Evolutionary conservation across 2,113 vertebrate species (phyloP), one percentile per base, ranked within the genome.

Genomic region (Tricholaema leucomelas): DNA sequence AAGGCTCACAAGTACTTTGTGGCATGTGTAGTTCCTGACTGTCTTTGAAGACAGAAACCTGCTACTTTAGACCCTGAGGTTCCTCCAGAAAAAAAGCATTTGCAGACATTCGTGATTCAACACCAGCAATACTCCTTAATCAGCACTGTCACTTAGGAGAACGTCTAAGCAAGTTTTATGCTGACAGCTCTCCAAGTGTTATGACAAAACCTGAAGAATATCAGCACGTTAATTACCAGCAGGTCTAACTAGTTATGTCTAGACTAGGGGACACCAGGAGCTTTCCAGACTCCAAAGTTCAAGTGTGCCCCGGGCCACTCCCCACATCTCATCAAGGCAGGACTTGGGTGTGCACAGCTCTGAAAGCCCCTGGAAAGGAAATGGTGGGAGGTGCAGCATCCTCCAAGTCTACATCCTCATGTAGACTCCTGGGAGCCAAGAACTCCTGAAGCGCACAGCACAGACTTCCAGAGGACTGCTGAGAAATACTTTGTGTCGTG

Each of bases 161-260:
- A 50, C 0, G 23, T 33, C 1, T 16, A 44, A 69, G 16, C 25
- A 36, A 61, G 31, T 81, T 87, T 78, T 50, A 64, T 46, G 64
- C 79, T 92, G 87, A 82, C 48, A 40, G 44, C 42, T 91, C 69
- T 85, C 64, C 60, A 48, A 74, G 73, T 44, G 56, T 50, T 72
- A 92, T 55, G 71, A 73, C 70, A 88, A 88, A 92, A 77, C 67
- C 70, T 35, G 35, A 79, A 85, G 31, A 92, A 64, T 74, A 87
- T 33, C 83, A 90, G 74, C 2, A 2, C 58, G 88, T 63, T 71
- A 80, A 92, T 80, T 87, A 90, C 28, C 70, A 92, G 64, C 96
- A 89, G 86, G 92, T 93, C 81, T 93, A 90, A 87, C 91, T 46
- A 4, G 88, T 88, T 82, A 36, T 9, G 81, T 91, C 81, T 89